Base-by-base conservation (phyloP, 2,888 invertebrate species). In the Sceliomorpha sp. region DNA sequence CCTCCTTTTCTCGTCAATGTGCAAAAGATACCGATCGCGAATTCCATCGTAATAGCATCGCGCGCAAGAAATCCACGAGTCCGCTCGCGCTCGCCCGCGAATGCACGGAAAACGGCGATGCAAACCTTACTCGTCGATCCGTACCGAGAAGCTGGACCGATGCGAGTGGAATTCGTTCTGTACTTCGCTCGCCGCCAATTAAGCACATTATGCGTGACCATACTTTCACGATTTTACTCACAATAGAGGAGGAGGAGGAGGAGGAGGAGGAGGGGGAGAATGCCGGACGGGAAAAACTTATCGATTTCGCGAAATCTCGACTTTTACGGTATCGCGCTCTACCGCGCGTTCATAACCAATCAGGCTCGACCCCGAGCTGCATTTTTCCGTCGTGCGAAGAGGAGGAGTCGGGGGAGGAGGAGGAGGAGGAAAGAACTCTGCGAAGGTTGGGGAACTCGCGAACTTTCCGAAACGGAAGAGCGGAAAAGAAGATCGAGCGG, bases 11-110 rank as follows among this genome's bases (percentile, higher is more conserved):
- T 56, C 60, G 51, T 60, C 56, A 68, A 68, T 69, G 48, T 42
- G 45, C 44, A 50, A 58, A 64, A 45, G 69, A 70, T 70, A 70
- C 69, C 7, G 55, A 70, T 70, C 69, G 55, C 55, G 53, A 63
- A 64, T 64, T 70, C 55, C 63, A 63, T 42, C 47, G 55, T 70
- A 70, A 70, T 70, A 59, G 51, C 44, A 37, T 50, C 39, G 32
- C 26, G 51, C 32, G 56, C 55, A 51, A 58, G 47, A 70, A 70
- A 68, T 14, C 36, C 27, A 47, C 39, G 31, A 12, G 27, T 15
- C 34, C 56, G 66, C 66, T 47, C 48, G 39, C 40, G 51, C 47
- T 45, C 42, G 51, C 40, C 39, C 44, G 42, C 39, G 20, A 50
- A 66, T 56, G 58, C 53, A 9, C 51, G 56, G 50, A 58, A 37